Evolutionary conservation across 2,888 invertebrate genomes (phyloP), one percentile per base, ranked within the genome.

Genomic region (Tenthredo livida): DNA sequence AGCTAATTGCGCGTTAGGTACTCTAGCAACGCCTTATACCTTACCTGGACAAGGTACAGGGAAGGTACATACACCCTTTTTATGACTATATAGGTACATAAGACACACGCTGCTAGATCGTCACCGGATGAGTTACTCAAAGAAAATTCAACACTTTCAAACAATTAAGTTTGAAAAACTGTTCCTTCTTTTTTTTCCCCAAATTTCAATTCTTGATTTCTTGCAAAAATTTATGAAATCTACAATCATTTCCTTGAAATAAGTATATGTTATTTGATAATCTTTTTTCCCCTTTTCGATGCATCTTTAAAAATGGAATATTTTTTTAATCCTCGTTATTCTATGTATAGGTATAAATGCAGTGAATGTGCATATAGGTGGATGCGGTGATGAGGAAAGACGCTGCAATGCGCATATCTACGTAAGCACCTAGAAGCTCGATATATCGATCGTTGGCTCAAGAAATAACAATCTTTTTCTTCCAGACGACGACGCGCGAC

Each of bases 1-100:
- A 88, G 88, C 89, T 91, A 91, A 91, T 91, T 91, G 90, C 89
- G 90, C 89, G 88, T 90, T 90, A 91, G 54, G 54, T 91, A 90
- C 73, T n/a, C 40, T 40, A 43, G 12, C 25, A 33, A 67, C 67
- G 67, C 33, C 12, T 73, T 43, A 21, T 25, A 21, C 61, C 25
- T 54, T 58, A 25, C 29, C 47, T 47, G 12, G 47, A 12, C 47
- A 47, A 47, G 25, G 67, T 17, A 67, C 67, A 15, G 58, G 80
- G 61, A 43, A 77, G n/a, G n/a, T n/a, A n/a, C n/a, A n/a, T n/a
- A 77, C 54, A 50, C 77, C 80, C 58, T 80, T 80, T 61, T 80
- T 80, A 61, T 40, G 21, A 80, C 29, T 29, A 29, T n/a, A n/a
- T n/a, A n/a, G n/a, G 29, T 29, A 29, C 29, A 33, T 15, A 67